Evolutionary conservation across 2,113 vertebrate species (phyloP).

Genomic region (Grantiella picta): DNA sequence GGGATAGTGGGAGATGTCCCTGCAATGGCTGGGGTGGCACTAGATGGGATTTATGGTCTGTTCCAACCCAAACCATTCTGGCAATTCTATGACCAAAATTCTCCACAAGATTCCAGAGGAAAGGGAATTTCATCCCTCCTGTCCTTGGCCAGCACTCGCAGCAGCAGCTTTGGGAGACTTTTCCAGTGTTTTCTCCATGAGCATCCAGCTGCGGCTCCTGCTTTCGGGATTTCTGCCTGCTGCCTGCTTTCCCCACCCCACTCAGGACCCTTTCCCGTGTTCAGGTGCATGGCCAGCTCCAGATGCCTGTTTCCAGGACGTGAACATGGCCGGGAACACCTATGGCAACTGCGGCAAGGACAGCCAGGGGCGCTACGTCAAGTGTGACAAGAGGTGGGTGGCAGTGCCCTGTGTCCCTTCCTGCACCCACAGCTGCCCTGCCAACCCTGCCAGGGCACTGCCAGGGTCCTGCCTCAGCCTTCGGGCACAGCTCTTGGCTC

Average conservation of each 20-base stretch:
- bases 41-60: background rate
- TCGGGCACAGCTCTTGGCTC: background rate
- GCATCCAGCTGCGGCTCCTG: background rate
- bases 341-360: conserved; percentile 91
- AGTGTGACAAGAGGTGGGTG: conserved; percentile 82
- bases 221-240: rapidly evolving
- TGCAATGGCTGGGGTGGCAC: rapidly evolving
- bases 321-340: conserved; percentile 87
- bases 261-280: background rate
- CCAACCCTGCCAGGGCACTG: background rate
- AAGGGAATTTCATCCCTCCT: background rate
- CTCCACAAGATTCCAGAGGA: background rate
- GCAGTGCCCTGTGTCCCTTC: background rate
- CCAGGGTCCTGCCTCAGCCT: background rate
- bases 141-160: rapidly evolving
- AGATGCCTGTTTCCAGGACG: conserved; percentile 84
- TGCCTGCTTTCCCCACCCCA: background rate
- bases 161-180: background rate
- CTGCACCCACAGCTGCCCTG: rapidly evolving
- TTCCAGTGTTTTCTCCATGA: rapidly evolving
- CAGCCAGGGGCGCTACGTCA: conserved; percentile 77
- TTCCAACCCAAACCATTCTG: background rate
- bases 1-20: background rate
- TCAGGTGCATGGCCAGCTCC: conserved; percentile 89
- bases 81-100: background rate